A percentile compares a stretch with the other conserved stretches of the same genome.
phyloP scores from a whole-genome alignment of 2,113 vertebrate species.

The Gobio gobio region DNA sequence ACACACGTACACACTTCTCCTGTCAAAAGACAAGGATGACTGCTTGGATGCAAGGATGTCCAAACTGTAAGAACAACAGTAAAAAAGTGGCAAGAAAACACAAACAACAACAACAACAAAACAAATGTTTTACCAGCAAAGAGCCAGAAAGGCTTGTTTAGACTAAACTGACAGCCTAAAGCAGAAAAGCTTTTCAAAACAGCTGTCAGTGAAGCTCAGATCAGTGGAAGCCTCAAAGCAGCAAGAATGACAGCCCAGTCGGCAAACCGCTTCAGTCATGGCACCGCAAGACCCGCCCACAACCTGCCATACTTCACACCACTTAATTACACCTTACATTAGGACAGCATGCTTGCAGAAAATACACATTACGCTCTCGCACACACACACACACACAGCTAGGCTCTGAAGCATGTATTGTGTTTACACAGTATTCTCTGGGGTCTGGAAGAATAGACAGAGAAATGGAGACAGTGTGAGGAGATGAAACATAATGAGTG shows the following conservation, averaged over 20 bases:
- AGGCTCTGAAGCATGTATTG: conserved; percentile 61
- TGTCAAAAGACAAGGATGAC: conserved; percentile 32
- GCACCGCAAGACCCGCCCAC: conserved; percentile 34
- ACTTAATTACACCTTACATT: conserved; percentile 45
- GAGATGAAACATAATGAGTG: conserved; percentile 38
- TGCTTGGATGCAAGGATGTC: conserved; percentile 9
- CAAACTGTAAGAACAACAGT: conserved; percentile 28
- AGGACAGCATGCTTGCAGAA: neutral
- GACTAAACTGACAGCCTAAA: conserved; percentile 66
- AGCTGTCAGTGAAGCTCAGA: conserved; percentile 73
- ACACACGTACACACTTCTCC: conserved; percentile 7
- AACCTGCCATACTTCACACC: conserved; percentile 39
- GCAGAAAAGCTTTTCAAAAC: conserved; percentile 63
- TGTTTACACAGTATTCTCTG: conserved; percentile 44
- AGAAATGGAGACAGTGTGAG: conserved; percentile 22
- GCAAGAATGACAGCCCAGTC: conserved; percentile 51
- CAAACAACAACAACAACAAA: conserved; percentile 51
- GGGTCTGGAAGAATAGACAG: conserved; percentile 30
- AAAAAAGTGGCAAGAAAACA: conserved; percentile 58
- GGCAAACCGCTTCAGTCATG: conserved; percentile 58
- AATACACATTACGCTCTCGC: conserved; percentile 1
- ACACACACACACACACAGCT: conserved; percentile 10
- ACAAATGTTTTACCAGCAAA: conserved; percentile 20
- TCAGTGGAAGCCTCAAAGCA: conserved; percentile 69
- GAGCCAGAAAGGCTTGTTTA: conserved; percentile 52